Evolutionary conservation across 2,797 vertebrate genomes (phyloP), one percentile per base, ranked within the genome.

Genomic region (Clamator glandarius): DNA sequence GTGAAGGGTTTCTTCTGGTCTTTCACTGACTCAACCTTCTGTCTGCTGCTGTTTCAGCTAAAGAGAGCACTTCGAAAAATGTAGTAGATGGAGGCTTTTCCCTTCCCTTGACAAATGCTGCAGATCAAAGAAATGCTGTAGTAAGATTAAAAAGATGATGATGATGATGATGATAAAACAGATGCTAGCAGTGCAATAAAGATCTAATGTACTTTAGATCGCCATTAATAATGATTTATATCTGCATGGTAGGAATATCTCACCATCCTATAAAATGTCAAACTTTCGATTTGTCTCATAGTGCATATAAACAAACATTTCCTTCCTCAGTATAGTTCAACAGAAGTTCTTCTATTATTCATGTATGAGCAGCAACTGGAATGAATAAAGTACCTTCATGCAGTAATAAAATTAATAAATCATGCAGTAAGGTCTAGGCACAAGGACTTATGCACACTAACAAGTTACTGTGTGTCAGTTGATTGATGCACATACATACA

Each of bases 321-420:
- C 86, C 69, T 76, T 9, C 2, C 39, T 24, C 28, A 14, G 11
- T 63, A 35, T 7, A 75, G 54, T 51, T 85, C 72, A 85, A 25
- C 36, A 52, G 26, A 85, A 93, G 24, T 80, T 87, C 44, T 73
- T 77, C 15, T 75, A 39, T 75, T 94, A 92, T 77, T 93, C 35
- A 69, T 81, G 21, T 39, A 52, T 55, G 29, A 85, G 18, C 73
- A 78, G 25, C 85, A 94, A 90, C 19, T 86, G 75, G 62, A 84
- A 92, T 75, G 35, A 84, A 86, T 81, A 72, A 78, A 93, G 68
- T 62, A 62, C 42, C 42, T 18, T 83, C 46, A 68, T 19, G n/a
- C 25, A n/a, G 62, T 36, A 89, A 63, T 52, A 89, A 93, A 95
- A 68, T 18, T 57, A 89, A 89, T 80, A 78, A 79, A 84, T 87